Evolutionary conservation across 2,797 vertebrate genomes (phyloP), one percentile per base, ranked within the genome.

Genomic region (Borostomias antarcticus): DNA sequence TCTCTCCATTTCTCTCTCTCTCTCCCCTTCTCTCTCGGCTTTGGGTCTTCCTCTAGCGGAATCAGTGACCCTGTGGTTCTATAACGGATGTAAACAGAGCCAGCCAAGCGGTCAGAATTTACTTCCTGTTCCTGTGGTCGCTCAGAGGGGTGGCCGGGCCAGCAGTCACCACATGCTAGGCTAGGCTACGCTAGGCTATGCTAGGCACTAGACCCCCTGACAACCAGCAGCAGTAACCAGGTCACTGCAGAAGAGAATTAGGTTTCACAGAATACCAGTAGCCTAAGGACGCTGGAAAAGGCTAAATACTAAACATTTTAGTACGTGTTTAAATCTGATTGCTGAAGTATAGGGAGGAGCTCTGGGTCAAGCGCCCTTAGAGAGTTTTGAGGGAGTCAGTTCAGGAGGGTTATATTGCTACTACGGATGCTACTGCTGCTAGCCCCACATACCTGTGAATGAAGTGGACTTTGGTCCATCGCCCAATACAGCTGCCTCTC

Each of bases 401-500:
- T 62, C n/a, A n/a, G 26, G 33, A 9, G 26, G 54, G 47, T 29
- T 28, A 21, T 48, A 19, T 19, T 28, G 51, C 26, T 4, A 19
- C 35, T 29, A 3, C 26, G 2, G 5, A 25, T 58, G 9, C 54
- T 33, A 4, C 32, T 26, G 5, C 13, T n/a, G n/a, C 43, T 25
- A 57, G 40, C 17, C 4, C 47, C 33, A 9, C 43, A 51, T 83
- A 80, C 81, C 80, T 82, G 76, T 54, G 50, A 82, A 84, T 64
- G 71, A 47, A 21, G 56, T 77, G 89, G 86, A 90, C 90, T 89
- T 91, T 89, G 88, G 62, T 83, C 82, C 69, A 23, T 29, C 52
- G 66, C 64, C 76, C 75, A 77, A 77, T 66, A 76, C 88, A 89
- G 82, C 89, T 90, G 88, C 35, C 68, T n/a, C 60, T 73, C 54